phyloP scores from a whole-genome alignment of 2,797 vertebrate species.

The Enteromius mattozi region DNA sequence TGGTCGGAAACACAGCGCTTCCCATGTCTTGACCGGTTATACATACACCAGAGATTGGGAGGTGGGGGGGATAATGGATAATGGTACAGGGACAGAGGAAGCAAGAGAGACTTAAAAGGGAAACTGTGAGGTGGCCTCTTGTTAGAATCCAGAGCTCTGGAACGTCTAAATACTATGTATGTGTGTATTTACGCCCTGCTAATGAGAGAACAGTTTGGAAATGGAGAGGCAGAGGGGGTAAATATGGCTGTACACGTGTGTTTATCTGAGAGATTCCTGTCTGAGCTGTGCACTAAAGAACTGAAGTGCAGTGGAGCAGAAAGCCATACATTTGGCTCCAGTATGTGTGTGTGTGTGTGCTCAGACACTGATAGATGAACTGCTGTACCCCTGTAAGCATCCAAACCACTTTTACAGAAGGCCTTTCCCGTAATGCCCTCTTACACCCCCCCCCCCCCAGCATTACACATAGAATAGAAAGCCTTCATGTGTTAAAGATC shows the following conservation, averaged over 20 bases:
- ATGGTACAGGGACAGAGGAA: slow-evolving; percentile 34
- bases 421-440: slow-evolving; percentile 19
- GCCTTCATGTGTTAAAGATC: background rate
- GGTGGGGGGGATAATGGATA: background rate
- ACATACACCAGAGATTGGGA: slow-evolving; percentile 20
- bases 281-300: slow-evolving; percentile 39
- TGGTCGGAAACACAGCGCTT: slow-evolving; percentile 33
- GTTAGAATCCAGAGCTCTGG: slow-evolving; percentile 41
- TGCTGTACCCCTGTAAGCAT: slow-evolving; percentile 38
- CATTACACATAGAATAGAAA: background rate
- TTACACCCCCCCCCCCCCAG: background rate
- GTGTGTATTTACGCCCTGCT: slow-evolving; percentile 32
- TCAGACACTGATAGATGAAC: slow-evolving; percentile 42
- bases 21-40: slow-evolving; percentile 26
- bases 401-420: slow-evolving; percentile 43
- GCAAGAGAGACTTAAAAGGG: slow-evolving; percentile 51
- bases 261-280: slow-evolving; percentile 58
- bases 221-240: slow-evolving; percentile 34
- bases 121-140: slow-evolving; percentile 47
- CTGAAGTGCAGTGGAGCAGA: slow-evolving; percentile 14
- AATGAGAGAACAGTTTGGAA: slow-evolving; percentile 44
- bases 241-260: slow-evolving; percentile 48
- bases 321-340: slow-evolving; percentile 25
- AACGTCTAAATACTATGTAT: slow-evolving; percentile 36
- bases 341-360: slow-evolving; percentile 11